Conservation (phyloP, 2,888 invertebrate species). For the Elmis aenea region DNA sequence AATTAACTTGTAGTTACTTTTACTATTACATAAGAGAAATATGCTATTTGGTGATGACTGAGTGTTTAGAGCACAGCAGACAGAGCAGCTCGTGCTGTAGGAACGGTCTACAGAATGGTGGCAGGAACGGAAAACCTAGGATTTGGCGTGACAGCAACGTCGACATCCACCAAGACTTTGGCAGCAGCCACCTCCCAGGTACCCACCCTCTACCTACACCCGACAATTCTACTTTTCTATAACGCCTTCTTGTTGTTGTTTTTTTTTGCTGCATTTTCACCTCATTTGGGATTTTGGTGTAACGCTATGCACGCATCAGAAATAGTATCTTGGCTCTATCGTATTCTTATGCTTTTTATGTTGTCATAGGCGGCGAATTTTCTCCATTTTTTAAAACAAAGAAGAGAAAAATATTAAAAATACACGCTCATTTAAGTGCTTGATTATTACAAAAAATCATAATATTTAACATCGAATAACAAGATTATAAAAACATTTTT, state of each 20-base stretch:
- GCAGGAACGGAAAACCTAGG: constrained; percentile 72
- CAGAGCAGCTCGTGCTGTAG: constrained; percentile 74
- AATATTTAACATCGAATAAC: too few species aligned
- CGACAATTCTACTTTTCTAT: constrained; percentile 6
- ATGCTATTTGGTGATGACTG: constrained; percentile 7
- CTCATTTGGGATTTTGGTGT: not conserved
- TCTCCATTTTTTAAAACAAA: too few species aligned
- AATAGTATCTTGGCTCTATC: too few species aligned
- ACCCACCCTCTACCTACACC: constrained; percentile 39
- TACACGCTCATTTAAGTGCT: too few species aligned
- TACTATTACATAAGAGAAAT: too few species aligned
- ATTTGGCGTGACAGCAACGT: constrained; percentile 62
- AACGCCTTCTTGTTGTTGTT: too few species aligned
- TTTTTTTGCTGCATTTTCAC: constrained; percentile 1
- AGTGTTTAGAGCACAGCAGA: constrained; percentile 50
- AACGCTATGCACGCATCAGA: not conserved
- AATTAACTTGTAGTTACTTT: too few species aligned
- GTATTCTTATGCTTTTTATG: too few species aligned
- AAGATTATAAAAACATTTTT: too few species aligned
- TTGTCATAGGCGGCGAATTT: too few species aligned
- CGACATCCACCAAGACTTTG: constrained; percentile 47
- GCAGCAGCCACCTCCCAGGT: constrained; percentile 31
- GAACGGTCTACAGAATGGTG: constrained; percentile 72
- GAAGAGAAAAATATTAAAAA: too few species aligned
- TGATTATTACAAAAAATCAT: too few species aligned